These are phyloP conservation scores for Epinotia demarniana DNA, from an alignment of 2,888 invertebrate genomes.

Conservation along the genomic window DNA sequence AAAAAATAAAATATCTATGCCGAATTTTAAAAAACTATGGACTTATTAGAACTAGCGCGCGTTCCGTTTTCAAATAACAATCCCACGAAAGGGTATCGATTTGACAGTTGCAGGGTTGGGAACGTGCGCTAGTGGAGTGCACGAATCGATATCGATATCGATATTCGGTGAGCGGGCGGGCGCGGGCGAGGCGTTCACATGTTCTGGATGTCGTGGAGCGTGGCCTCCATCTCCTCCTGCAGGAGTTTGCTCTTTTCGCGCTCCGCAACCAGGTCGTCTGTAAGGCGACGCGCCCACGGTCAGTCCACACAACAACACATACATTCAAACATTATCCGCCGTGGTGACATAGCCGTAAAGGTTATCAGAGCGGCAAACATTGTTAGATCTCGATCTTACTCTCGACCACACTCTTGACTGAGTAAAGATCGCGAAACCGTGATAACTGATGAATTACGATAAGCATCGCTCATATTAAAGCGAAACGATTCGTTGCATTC, in stretches of 20 bases:
- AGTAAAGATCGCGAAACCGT: neutral
- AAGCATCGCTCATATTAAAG: neutral
- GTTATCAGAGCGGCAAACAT: conserved; percentile 8
- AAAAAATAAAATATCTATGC: conserved; percentile 47
- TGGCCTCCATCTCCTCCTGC: conserved; percentile 99
- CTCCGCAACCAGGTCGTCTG: conserved; percentile 98
- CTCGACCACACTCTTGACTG: neutral
- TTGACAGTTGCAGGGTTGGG: conserved; percentile 49
- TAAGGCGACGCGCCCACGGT: conserved; percentile 82
- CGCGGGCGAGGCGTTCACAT: conserved; percentile 89
- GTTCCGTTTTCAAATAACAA: conserved; percentile 46
- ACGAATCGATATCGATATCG: conserved; percentile 50
- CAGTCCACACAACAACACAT: conserved; percentile 73
- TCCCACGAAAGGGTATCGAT: conserved; percentile 49
- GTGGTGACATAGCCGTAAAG: conserved; percentile 1
- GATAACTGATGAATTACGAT: neutral
- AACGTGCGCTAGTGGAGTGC: conserved; percentile 50
- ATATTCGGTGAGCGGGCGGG: conserved; percentile 50
- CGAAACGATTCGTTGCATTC: neutral
- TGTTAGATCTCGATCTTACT: neutral
- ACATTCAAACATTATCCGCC: conserved; percentile 50
- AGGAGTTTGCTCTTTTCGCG: conserved; percentile 98
- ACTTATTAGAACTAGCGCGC: conserved; percentile 34
- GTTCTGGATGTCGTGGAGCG: conserved; percentile 99
- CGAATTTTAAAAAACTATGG: conserved; percentile 43